phyloP scores from a whole-genome alignment of 2,797 vertebrate genomes.

The Hyperoplus lanceolatus region DNA sequence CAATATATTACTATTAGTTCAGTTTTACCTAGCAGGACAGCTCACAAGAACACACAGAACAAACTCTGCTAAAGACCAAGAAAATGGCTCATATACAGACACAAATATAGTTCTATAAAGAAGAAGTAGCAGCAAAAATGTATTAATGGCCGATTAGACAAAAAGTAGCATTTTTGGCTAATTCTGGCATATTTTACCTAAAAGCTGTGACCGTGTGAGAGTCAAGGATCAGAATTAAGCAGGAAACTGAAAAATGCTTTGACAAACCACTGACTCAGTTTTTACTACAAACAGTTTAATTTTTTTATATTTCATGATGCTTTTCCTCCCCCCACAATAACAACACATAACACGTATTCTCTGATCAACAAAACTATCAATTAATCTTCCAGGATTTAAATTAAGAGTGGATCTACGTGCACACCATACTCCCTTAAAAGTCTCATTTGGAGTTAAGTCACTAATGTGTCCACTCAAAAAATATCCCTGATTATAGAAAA shows the following conservation, averaged over 20 bases:
- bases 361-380: neutral
- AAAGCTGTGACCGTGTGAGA: neutral
- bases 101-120: neutral
- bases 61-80: neutral
- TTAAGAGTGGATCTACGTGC: slow-evolving; percentile 11
- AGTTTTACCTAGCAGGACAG: slow-evolving; percentile 29
- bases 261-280: slow-evolving; percentile 7
- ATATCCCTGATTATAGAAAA: neutral
- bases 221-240: slow-evolving; percentile 34
- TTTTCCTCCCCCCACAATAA: neutral
- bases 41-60: slow-evolving; percentile 21
- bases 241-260: neutral
- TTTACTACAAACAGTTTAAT: slow-evolving; percentile 20
- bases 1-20: neutral
- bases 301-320: slow-evolving; percentile 5
- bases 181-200: too few relatives aligned
- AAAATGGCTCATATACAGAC: slow-evolving; percentile 18
- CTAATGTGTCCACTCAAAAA: neutral
- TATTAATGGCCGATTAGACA: neutral
- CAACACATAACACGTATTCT: slow-evolving; percentile 1
- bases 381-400: neutral
- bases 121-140: neutral
- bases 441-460: neutral
- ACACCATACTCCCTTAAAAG: neutral
- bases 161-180: too few relatives aligned